Base-by-base conservation (phyloP, 2,888 invertebrate genomes). In the Thelaira solivaga region DNA sequence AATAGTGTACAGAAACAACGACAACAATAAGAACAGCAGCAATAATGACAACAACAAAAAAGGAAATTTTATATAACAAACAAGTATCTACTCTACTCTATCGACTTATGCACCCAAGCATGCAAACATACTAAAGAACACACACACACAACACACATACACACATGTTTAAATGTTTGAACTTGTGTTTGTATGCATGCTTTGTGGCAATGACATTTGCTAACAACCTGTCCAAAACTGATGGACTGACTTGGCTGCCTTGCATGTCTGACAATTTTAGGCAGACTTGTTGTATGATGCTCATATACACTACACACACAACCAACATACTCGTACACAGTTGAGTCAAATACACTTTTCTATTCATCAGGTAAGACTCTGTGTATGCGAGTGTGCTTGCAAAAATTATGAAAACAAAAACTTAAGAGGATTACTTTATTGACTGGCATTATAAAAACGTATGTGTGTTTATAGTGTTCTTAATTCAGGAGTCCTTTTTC, bases 391-490 rank as follows among this genome's bases (percentile, higher is more conserved):
- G 16, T 69, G 1, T 59, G 18, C 51, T 55, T 65, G 74, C 74
- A 69, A 65, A 73, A 78, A 78, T 78, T 78, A 78, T 71, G 53
- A 74, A 78, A 78, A 78, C 78, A 78, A 78, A 78, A 78, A 78
- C 59, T 61, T 78, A 78, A 78, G 78, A 78, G 74, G 78, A 78
- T 78, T 78, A 78, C 61, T 74, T 78, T 78, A 74, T 74, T 78
- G 78, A 78, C 74, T 74, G 74, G 47, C 41, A 78, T 78, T 65
- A 78, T 47, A 47, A 61, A 68, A 74, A 55, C 29, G 41, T 64
- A 24, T 64, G 47, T 0, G 26, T 39, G 59, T 20, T 22, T 47
- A 20, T 34, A 43, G 62, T 62, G 51, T 36, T n/a, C 29, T 16
- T 22, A 59, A 49, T 24, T 18, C 29, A 31, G 20, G 41, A 43